Evolutionary conservation across 2,797 vertebrate genomes (phyloP).

Genomic region (Pipistrellus pygmaeus): DNA sequence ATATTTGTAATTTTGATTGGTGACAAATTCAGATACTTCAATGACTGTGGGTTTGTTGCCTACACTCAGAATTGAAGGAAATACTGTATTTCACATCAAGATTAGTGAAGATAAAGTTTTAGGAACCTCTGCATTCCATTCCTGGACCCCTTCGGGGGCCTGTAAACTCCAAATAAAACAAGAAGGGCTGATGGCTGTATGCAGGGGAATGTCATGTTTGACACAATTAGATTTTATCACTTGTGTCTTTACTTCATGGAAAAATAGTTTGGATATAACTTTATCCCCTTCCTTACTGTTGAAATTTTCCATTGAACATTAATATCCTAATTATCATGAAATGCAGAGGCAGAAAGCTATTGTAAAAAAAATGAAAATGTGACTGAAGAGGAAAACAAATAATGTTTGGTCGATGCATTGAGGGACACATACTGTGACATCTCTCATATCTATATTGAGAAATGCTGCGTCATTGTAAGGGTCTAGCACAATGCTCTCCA

Average conservation of each 20-base stretch:
- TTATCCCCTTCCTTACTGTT: neutral
- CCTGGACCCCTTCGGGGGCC: neutral
- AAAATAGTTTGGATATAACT: neutral
- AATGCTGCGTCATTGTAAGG: neutral
- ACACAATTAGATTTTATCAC: neutral
- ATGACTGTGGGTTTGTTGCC: neutral
- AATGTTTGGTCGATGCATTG: neutral
- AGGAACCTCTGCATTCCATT: conserved; percentile 15
- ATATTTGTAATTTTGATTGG: neutral
- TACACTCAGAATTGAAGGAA: conserved; percentile 47
- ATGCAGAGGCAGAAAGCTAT: neutral
- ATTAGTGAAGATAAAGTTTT: conserved; percentile 56
- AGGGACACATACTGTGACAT: neutral
- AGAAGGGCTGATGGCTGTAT: neutral
- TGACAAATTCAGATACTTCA: conserved; percentile 44
- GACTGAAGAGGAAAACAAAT: neutral
- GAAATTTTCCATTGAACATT: neutral
- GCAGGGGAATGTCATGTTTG: neutral
- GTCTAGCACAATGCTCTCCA: neutral
- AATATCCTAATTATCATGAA: neutral
- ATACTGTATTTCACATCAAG: conserved; percentile 17
- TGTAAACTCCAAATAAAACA: conserved; percentile 14
- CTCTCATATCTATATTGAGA: neutral
- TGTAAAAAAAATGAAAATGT: neutral
- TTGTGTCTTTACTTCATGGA: neutral